Percentiles rank a stretch among this genome's conserved stretches.
phyloP scores from a whole-genome alignment of 2,888 invertebrate genomes.

The Phaedon cochleariae region DNA sequence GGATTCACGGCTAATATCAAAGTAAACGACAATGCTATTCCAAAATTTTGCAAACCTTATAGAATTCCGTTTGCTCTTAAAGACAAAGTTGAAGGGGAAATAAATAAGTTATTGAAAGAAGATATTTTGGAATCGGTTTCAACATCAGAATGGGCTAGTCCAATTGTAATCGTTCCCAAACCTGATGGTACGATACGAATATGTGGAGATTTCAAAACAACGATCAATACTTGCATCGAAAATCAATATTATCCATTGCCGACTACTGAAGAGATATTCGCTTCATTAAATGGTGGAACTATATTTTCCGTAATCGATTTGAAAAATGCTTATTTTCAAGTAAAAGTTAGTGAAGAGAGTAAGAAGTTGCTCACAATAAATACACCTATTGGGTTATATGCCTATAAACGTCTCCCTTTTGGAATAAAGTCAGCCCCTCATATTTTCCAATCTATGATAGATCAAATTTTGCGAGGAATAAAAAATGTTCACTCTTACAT shows the following conservation, averaged over 20 bases:
- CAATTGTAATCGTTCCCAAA: conserved; percentile 50
- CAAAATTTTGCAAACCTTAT: conserved; percentile 6
- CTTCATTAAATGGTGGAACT: conserved; percentile 10
- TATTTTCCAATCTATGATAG: conserved; percentile 24
- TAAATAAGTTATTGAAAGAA: conserved; percentile 35
- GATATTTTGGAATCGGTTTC: conserved; percentile 29
- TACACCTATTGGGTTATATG: conserved; percentile 27
- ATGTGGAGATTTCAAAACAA: conserved; percentile 51
- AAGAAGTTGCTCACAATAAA: conserved; percentile 18
- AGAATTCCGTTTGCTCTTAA: conserved; percentile 11
- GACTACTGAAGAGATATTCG: conserved; percentile 21
- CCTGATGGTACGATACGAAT: conserved; percentile 41
- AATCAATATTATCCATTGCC: conserved; percentile 20
- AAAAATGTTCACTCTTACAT: conserved; percentile 18
- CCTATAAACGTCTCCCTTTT: conserved; percentile 18
- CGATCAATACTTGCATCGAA: conserved; percentile 21
- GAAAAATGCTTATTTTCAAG: conserved; percentile 19
- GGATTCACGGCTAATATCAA: conserved; percentile 3
- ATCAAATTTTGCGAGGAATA: conserved; percentile 23
- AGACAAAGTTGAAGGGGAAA: not conserved
- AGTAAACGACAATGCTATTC: not conserved
- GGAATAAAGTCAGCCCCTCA: conserved; percentile 17
- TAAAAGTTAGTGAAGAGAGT: conserved; percentile 13
- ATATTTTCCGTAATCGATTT: conserved; percentile 24
- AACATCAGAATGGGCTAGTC: conserved; percentile 50